Conservation (phyloP, 2,888 invertebrate genomes). For the Mellilla xanthometata region DNA sequence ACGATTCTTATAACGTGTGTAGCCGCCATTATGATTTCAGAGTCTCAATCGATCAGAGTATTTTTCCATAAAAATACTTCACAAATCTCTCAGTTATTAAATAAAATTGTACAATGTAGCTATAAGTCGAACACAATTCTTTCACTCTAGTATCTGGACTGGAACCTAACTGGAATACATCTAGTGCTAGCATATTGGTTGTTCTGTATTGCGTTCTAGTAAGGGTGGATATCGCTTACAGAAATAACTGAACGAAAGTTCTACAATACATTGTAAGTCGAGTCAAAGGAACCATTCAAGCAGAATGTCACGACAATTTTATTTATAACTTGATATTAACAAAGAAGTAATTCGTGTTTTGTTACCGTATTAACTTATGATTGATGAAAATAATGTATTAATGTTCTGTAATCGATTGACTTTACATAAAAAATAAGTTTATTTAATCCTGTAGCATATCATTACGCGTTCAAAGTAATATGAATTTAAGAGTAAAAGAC, state of each 20-base stretch:
- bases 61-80: too few relatives aligned
- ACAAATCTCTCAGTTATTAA: too few relatives aligned
- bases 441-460: too few relatives aligned
- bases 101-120: background rate
- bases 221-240: slow-evolving; percentile 4
- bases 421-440: too few relatives aligned
- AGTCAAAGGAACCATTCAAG: slow-evolving; percentile 49
- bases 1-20: too few relatives aligned
- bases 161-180: slow-evolving; percentile 27
- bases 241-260: slow-evolving; percentile 1
- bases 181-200: too few relatives aligned
- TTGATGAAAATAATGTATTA: background rate
- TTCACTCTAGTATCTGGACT: slow-evolving; percentile 46
- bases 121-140: slow-evolving; percentile 38
- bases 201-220: background rate
- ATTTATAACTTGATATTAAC: slow-evolving; percentile 27
- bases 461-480: too few relatives aligned
- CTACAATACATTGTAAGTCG: slow-evolving; percentile 14
- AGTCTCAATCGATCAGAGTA: too few relatives aligned
- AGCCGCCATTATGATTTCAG: too few relatives aligned
- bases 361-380: background rate
- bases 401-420: too few relatives aligned
- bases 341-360: slow-evolving; percentile 2
- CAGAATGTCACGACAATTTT: slow-evolving; percentile 43
- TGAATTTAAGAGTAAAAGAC: too few relatives aligned